Evolutionary conservation across 2,888 invertebrate genomes (phyloP).

Genomic region (Thera obeliscata): DNA sequence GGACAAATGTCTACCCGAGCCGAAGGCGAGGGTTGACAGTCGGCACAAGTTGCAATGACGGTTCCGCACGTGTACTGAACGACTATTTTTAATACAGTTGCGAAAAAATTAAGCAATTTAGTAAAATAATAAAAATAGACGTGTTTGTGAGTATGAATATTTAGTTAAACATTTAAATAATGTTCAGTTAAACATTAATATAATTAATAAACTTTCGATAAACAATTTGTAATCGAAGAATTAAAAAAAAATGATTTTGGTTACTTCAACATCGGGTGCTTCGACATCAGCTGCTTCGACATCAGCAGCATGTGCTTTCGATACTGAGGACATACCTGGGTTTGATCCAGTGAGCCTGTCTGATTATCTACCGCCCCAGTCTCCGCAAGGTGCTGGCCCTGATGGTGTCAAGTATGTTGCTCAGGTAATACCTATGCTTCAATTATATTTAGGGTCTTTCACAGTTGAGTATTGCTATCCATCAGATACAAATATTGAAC

Average conservation of each 20-base stretch:
- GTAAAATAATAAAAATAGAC: no score
- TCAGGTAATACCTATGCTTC: slow-evolving; percentile 58
- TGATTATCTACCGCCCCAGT: slow-evolving; percentile 84
- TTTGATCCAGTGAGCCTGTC: slow-evolving; percentile 86
- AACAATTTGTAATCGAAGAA: not conserved
- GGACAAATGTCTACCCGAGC: no score
- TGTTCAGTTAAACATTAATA: not conserved
- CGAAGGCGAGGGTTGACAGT: no score
- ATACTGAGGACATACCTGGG: slow-evolving; percentile 81
- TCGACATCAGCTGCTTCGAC: slow-evolving; percentile 61
- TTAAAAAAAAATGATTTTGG: no score
- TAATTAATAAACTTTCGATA: not conserved
- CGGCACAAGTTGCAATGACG: no score
- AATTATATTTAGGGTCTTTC: no score
- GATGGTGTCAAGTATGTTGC: slow-evolving; percentile 79
- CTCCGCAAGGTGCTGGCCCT: slow-evolving; percentile 78
- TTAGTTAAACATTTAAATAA: not conserved
- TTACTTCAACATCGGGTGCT: not conserved
- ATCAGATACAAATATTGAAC: no score
- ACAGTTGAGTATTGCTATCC: no score
- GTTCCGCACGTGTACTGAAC: no score
- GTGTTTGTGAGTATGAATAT: slow-evolving; percentile 14
- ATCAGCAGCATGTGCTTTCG: slow-evolving; percentile 60
- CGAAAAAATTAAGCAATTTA: no score
- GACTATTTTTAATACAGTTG: no score